Percentiles rank a stretch among this genome's conserved stretches.
These are phyloP conservation scores for Anastrepha obliqua DNA, from an alignment of 1,140 invertebrate genomes.

Conservation along the genomic window DNA sequence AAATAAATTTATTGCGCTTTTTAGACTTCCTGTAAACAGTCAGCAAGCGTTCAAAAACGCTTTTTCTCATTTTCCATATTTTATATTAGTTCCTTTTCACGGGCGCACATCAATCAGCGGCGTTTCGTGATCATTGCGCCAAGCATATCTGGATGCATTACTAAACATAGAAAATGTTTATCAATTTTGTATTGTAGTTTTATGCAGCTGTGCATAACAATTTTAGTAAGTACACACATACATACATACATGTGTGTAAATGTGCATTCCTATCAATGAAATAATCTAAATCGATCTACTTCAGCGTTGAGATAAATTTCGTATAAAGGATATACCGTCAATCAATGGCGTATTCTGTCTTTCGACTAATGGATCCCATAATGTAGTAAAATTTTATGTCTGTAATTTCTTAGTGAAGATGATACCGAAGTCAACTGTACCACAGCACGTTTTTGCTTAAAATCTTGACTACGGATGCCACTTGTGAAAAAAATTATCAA, in stretches of 20 bases:
- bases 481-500: too few species aligned
- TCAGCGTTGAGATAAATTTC: neutral
- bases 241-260: neutral
- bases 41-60: slow-evolving; percentile 7
- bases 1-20: too few species aligned
- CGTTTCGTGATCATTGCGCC: slow-evolving; percentile 55
- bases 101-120: slow-evolving; percentile 53
- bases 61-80: slow-evolving; percentile 25
- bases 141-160: neutral
- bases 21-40: too few species aligned
- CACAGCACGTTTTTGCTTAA: too few species aligned
- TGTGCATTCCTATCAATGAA: neutral
- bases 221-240: neutral
- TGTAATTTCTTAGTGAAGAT: too few species aligned
- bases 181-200: neutral
- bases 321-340: neutral
- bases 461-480: too few species aligned
- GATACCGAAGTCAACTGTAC: too few species aligned
- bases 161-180: neutral
- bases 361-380: too few species aligned
- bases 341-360: neutral
- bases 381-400: too few species aligned
- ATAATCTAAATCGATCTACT: slow-evolving; percentile 1
- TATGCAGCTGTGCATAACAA: neutral
- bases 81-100: slow-evolving; percentile 6